phyloP scores from a whole-genome alignment of 1,140 invertebrate species.

The Formica selysi region DNA sequence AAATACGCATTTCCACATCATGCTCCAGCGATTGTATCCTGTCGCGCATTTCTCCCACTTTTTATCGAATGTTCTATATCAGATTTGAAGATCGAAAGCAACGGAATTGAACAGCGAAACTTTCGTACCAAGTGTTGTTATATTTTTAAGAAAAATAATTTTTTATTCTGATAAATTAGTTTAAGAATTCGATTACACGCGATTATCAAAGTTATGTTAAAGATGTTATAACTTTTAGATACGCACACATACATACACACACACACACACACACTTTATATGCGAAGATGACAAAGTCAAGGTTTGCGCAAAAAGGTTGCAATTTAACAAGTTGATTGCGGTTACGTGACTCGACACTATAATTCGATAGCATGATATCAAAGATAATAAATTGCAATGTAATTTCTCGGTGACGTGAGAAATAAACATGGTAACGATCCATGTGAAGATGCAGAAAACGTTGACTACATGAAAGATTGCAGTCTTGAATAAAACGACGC shows the following conservation, averaged over 20 bases:
- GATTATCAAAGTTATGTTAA: too few species aligned
- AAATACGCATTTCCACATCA: conserved; percentile 28
- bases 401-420: background rate
- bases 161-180: background rate
- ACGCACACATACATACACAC: too few species aligned
- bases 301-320: conserved; percentile 10
- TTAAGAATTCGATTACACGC: too few species aligned
- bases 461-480: background rate
- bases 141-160: background rate
- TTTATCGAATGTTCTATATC: background rate
- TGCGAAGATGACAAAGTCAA: background rate
- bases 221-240: too few species aligned
- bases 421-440: background rate
- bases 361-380: conserved; percentile 23
- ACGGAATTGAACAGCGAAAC: background rate
- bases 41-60: conserved; percentile 8
- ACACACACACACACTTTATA: too few species aligned
- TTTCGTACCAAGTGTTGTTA: background rate
- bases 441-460: background rate
- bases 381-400: conserved; percentile 23
- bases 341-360: conserved; percentile 34
- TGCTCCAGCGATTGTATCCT: conserved; percentile 17
- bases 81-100: conserved; percentile 5
- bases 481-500: background rate
- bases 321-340: conserved; percentile 23